Evolutionary conservation across 2,113 vertebrate species (phyloP).

Genomic region (Pholis gunnellus): DNA sequence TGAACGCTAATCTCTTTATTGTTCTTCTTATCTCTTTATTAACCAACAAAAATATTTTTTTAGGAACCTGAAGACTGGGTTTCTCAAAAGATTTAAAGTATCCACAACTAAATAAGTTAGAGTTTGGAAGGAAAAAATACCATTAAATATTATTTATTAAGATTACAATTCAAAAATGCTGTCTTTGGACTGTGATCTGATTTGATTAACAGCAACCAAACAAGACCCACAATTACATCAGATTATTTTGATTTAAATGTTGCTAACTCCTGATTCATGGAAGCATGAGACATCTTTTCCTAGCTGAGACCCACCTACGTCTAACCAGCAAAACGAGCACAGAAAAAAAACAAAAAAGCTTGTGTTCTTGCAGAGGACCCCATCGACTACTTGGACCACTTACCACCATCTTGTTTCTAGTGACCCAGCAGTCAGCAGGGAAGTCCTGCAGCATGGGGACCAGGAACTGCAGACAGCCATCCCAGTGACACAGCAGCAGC

Average conservation of each 20-base stretch:
- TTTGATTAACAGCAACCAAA: background rate
- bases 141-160: background rate
- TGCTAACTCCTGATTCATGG: background rate
- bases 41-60: background rate
- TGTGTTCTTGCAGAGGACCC: background rate
- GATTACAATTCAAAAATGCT: background rate
- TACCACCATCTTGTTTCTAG: conserved; percentile 98
- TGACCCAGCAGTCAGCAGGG: conserved; percentile 96
- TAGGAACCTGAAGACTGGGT: background rate
- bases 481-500: conserved; percentile 99
- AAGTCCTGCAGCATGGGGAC: conserved; percentile 99
- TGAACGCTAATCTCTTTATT: background rate
- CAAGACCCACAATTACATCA: background rate
- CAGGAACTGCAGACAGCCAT: conserved; percentile 97
- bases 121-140: too few species aligned
- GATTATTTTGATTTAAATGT: background rate
- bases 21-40: background rate
- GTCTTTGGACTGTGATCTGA: background rate
- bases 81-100: background rate
- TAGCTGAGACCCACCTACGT: background rate
- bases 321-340: background rate
- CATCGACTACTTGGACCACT: conserved; percentile 67
- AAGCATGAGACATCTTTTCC: background rate
- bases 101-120: background rate
- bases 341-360: background rate